These are phyloP conservation scores for Bembecia ichneumoniformis DNA, from an alignment of 2,888 invertebrate genomes.

Conservation along the genomic window DNA sequence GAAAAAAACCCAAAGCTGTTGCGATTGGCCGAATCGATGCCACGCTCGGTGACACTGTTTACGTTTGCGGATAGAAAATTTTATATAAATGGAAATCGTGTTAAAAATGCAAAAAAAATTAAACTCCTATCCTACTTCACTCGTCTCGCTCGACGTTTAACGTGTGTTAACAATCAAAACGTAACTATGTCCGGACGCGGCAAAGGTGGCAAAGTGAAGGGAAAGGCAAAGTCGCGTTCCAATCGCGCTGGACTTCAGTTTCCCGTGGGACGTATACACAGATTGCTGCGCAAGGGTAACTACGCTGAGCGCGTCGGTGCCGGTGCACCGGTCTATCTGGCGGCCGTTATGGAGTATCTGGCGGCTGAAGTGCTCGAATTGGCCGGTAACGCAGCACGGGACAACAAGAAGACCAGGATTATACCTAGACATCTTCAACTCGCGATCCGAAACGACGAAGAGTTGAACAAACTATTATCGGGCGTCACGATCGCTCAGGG, in stretches of 20 bases:
- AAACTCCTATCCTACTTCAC: background rate
- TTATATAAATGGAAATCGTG: background rate
- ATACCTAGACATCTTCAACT: slow-evolving; percentile 84
- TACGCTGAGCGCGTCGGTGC: slow-evolving; percentile 74
- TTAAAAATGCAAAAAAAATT: background rate
- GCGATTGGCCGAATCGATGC: background rate
- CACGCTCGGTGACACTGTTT: background rate
- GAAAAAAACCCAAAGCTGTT: background rate
- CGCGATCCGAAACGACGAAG: slow-evolving; percentile 64
- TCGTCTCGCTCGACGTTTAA: no score
- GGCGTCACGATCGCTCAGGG: no score
- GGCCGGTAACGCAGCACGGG: slow-evolving; percentile 77
- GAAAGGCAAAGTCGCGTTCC: slow-evolving; percentile 64
- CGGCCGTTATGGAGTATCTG: slow-evolving; percentile 52
- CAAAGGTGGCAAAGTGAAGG: slow-evolving; percentile 49
- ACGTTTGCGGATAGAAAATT: background rate
- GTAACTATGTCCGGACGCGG: slow-evolving; percentile 15
- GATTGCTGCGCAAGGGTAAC: slow-evolving; percentile 73
- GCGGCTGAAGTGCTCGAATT: slow-evolving; percentile 80
- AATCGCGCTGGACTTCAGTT: slow-evolving; percentile 72
- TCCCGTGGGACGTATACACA: slow-evolving; percentile 74
- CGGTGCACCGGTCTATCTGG: slow-evolving; percentile 61
- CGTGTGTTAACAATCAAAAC: no score
- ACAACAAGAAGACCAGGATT: slow-evolving; percentile 81
- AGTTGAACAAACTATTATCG: no score